Conservation (phyloP, 2,888 invertebrate species). For the Oeneis ivallda region DNA sequence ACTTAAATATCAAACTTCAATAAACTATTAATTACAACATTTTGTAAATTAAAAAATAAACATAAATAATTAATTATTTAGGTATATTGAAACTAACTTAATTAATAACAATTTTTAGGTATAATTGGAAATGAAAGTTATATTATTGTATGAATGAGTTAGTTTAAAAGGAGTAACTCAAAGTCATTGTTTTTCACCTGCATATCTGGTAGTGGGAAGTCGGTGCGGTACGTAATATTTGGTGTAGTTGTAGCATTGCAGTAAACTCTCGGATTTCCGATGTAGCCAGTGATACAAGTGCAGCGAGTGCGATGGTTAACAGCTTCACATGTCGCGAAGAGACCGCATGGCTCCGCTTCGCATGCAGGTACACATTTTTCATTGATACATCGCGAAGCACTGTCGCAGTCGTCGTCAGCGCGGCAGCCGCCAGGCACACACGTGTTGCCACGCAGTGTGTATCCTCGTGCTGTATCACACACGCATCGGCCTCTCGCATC, state of each 20-base stretch:
- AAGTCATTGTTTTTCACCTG: conserved; percentile 56
- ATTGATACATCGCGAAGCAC: conserved; percentile 88
- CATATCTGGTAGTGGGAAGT: conserved; percentile 93
- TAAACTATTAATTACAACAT: no score
- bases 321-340: conserved; percentile 89
- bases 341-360: conserved; percentile 86
- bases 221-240: conserved; percentile 83
- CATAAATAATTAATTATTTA: no score
- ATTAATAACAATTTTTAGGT: no score
- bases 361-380: conserved; percentile 92
- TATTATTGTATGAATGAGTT: no score
- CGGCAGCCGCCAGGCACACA: conserved; percentile 90
- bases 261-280: conserved; percentile 87
- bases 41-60: no score
- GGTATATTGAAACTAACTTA: no score
- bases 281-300: conserved; percentile 88
- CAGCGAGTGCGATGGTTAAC: conserved; percentile 89
- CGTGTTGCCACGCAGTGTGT: conserved; percentile 88
- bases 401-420: conserved; percentile 88
- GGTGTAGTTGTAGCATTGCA: conserved; percentile 82
- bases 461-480: conserved; percentile 89
- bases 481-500: conserved; percentile 90
- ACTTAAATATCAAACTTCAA: no score
- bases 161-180: not conserved
- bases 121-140: no score